Evolutionary conservation across 1,140 invertebrate species (phyloP).

Genomic region (Cyphomyrmex costatus): DNA sequence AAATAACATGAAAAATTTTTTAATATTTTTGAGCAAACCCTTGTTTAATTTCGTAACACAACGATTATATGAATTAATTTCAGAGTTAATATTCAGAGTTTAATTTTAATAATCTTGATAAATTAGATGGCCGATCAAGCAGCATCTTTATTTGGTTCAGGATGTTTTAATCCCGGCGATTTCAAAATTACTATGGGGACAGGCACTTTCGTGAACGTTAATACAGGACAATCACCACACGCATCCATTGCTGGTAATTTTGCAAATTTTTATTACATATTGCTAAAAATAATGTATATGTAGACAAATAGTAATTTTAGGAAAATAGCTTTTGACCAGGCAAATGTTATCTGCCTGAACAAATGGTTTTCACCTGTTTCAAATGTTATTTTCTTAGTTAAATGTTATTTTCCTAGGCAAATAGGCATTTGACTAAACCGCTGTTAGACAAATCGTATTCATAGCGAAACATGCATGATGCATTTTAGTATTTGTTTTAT

Average conservation of each 20-base stretch:
- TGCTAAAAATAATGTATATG: neutral
- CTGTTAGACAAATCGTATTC: too few relatives aligned
- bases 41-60: neutral
- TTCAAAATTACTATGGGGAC: conserved; percentile 98
- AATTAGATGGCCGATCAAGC: conserved; percentile 92
- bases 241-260: conserved; percentile 90
- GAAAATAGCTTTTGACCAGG: too few relatives aligned
- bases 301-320: too few relatives aligned
- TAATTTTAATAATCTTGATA: conserved; percentile 8
- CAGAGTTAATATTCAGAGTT: neutral
- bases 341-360: too few relatives aligned
- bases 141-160: conserved; percentile 96
- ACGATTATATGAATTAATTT: neutral
- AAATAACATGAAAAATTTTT: too few relatives aligned
- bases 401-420: too few relatives aligned
- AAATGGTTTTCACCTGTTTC: too few relatives aligned
- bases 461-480: too few relatives aligned
- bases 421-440: too few relatives aligned
- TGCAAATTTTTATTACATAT: neutral
- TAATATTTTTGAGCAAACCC: conserved; percentile 17
- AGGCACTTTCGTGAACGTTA: conserved; percentile 96
- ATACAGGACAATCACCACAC: conserved; percentile 93
- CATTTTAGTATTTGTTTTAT: too few relatives aligned
- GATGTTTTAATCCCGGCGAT: conserved; percentile 93
- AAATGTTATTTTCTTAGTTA: too few relatives aligned